Evolutionary conservation across 92 coral and sea anemone genomes (phyloP).

Genomic region (Phymanthus crucifer): DNA sequence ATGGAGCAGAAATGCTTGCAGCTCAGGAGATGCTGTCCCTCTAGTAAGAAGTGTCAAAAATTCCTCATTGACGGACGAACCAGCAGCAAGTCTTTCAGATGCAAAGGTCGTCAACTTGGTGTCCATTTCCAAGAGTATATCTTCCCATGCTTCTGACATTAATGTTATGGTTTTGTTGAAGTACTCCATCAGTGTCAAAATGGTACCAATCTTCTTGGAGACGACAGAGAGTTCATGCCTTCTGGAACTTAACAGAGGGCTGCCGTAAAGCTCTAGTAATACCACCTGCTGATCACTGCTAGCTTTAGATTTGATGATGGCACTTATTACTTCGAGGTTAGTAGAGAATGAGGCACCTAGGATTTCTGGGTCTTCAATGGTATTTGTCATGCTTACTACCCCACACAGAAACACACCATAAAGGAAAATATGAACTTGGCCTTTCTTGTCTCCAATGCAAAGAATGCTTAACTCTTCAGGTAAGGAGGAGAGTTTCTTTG

Average conservation of each 20-base stretch:
- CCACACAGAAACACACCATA: constrained; percentile 85
- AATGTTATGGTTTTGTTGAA: constrained; percentile 77
- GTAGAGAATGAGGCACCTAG: constrained; percentile 60
- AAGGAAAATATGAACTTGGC: constrained; percentile 66
- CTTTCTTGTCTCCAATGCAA: constrained; percentile 67
- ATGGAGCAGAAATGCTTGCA: constrained; percentile 85
- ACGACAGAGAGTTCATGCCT: constrained; percentile 75
- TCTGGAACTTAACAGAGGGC: constrained; percentile 68
- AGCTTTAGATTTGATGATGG: constrained; percentile 42
- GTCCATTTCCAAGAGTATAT: constrained; percentile 87
- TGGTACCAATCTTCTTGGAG: constrained; percentile 80
- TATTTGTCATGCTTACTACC: constrained; percentile 36
- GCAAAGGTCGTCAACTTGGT: constrained; percentile 84
- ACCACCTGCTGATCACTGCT: constrained; percentile 29
- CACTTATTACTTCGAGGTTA: constrained; percentile 65
- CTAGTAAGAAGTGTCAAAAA: constrained; percentile 85
- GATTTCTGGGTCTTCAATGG: constrained; percentile 38
- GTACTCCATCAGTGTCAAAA: constrained; percentile 76
- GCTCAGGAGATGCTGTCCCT: constrained; percentile 88
- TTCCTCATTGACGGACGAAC: constrained; percentile 80
- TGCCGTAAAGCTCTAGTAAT: constrained; percentile 60
- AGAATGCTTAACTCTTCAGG: constrained; percentile 81
- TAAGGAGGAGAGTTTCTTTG: constrained; percentile 78
- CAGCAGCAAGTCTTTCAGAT: constrained; percentile 73
- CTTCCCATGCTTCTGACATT: constrained; percentile 99